Percentiles rank a stretch among this genome's conserved stretches.
phyloP scores from a whole-genome alignment of 2,797 vertebrate species.

The Rhabdomys pumilio region DNA sequence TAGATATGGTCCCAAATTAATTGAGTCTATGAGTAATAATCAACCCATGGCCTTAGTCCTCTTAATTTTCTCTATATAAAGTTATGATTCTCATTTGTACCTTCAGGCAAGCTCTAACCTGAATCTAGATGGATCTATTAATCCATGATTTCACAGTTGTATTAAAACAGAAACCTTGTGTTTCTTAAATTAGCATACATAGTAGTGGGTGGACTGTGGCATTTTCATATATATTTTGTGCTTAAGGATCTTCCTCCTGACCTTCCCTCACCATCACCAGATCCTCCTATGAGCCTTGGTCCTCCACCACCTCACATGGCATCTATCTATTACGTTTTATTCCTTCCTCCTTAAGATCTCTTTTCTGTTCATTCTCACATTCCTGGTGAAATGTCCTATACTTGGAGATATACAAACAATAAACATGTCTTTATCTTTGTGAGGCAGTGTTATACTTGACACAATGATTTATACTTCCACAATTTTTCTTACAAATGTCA shows the following conservation, averaged over 20 bases:
- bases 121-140: not conserved
- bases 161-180: not conserved
- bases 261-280: not conserved
- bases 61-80: constrained; percentile 19
- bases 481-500: not conserved
- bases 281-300: too few relatives aligned
- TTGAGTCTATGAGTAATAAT: not conserved
- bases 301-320: not conserved
- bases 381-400: not conserved
- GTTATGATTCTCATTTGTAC: not conserved
- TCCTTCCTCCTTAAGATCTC: not conserved
- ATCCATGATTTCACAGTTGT: constrained; percentile 37
- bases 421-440: not conserved
- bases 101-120: not conserved
- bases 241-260: not conserved
- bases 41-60: not conserved
- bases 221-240: not conserved
- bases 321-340: not conserved
- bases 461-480: not conserved
- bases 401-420: not conserved
- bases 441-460: not conserved
- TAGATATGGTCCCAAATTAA: not conserved
- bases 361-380: not conserved
- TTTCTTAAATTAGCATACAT: not conserved
- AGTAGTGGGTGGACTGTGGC: not conserved